phyloP scores from a whole-genome alignment of 2,113 vertebrate genomes.

The Cromileptes altivelis region DNA sequence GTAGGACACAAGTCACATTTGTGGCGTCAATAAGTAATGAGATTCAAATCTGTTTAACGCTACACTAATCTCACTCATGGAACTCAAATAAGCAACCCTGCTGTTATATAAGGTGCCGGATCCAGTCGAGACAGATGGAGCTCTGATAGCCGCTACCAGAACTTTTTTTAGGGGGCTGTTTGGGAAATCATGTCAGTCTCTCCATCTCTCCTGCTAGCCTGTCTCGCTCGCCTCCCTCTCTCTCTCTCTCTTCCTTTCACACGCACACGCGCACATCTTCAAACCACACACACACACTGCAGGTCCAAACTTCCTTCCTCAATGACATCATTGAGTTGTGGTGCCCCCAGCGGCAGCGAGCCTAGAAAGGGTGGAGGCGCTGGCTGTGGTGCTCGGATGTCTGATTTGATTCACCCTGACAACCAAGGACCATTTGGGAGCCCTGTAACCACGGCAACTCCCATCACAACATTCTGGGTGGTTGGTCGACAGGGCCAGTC shows the following conservation, averaged over 20 bases:
- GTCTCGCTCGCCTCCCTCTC: slow-evolving; percentile 4
- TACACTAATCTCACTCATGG: background rate
- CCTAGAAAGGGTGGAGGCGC: slow-evolving; percentile 48
- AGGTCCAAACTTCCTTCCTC: slow-evolving; percentile 63
- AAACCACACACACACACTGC: slow-evolving; percentile 22
- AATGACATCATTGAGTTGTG: slow-evolving; percentile 70
- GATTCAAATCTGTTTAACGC: slow-evolving; percentile 18
- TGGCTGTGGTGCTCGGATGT: slow-evolving; percentile 58
- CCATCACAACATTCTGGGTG: slow-evolving; percentile 78
- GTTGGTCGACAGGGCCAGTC: slow-evolving; percentile 69
- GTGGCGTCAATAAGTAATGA: slow-evolving; percentile 1
- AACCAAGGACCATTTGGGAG: slow-evolving; percentile 80
- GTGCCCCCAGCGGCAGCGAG: slow-evolving; percentile 64
- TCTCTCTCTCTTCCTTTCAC: slow-evolving; percentile 3
- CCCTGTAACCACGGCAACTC: slow-evolving; percentile 80
- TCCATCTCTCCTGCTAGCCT: slow-evolving; percentile 4
- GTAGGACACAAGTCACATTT: slow-evolving; percentile 7
- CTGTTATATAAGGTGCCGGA: slow-evolving; percentile 32
- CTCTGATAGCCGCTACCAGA: slow-evolving; percentile 33
- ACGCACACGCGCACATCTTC: slow-evolving; percentile 8
- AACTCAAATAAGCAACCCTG: slow-evolving; percentile 1
- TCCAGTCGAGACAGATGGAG: slow-evolving; percentile 27
- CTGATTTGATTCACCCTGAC: slow-evolving; percentile 82
- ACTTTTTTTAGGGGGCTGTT: slow-evolving; percentile 28
- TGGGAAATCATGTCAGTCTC: slow-evolving; percentile 42